These are phyloP conservation scores for Lutjanus argentimaculatus DNA, from an alignment of 2,797 vertebrate genomes.

Conservation along the genomic window DNA sequence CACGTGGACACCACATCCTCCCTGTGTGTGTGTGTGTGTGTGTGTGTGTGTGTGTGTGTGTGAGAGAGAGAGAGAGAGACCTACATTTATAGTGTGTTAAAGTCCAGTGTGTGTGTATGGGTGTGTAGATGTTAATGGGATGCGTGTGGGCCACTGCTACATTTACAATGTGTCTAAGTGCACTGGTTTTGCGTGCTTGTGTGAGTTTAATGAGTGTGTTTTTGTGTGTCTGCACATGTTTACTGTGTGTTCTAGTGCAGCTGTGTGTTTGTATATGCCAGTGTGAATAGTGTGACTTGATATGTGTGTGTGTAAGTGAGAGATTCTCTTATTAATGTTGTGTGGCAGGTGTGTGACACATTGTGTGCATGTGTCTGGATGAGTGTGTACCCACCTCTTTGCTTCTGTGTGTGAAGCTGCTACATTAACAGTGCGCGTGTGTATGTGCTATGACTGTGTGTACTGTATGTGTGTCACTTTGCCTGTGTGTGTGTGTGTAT, in stretches of 20 bases:
- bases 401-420: not conserved
- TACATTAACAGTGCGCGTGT: not conserved
- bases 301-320: not conserved
- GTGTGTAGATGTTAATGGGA: slow-evolving; percentile 32
- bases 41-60: slow-evolving; percentile 16
- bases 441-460: not conserved
- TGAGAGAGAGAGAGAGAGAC: slow-evolving; percentile 14
- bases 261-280: not conserved
- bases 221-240: slow-evolving; percentile 13
- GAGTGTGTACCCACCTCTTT: not conserved
- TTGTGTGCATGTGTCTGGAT: not conserved
- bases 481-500: not conserved
- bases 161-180: slow-evolving; percentile 31
- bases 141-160: slow-evolving; percentile 33
- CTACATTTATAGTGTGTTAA: slow-evolving; percentile 28
- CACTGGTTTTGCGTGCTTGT: slow-evolving; percentile 3
- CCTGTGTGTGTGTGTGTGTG: not conserved
- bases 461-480: not conserved
- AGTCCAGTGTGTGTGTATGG: slow-evolving; percentile 12
- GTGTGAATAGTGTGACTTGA: not conserved
- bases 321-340: not conserved
- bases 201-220: slow-evolving; percentile 26
- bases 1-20: slow-evolving; percentile 54
- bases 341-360: not conserved
- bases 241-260: not conserved